Conservation (phyloP, 2,113 vertebrate genomes). For the Anoura caudifer region DNA sequence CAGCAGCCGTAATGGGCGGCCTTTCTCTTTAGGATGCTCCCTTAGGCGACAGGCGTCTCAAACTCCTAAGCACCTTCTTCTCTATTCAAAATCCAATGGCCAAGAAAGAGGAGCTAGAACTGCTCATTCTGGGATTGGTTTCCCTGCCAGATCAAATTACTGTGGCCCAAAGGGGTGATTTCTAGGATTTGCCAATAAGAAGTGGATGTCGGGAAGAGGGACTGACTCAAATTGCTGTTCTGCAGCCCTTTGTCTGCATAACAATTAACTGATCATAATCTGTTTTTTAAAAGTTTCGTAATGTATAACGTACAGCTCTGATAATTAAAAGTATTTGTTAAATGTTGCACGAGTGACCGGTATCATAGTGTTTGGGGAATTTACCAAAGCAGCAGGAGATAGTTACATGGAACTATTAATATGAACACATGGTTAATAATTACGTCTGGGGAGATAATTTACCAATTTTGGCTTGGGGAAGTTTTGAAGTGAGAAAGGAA, state of each 20-base stretch:
- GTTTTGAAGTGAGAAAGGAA: not conserved
- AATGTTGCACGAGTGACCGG: not conserved
- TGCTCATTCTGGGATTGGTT: not conserved
- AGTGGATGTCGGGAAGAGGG: not conserved
- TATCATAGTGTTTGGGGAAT: not conserved
- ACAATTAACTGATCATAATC: not conserved
- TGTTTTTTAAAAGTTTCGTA: not conserved
- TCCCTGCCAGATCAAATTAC: not conserved
- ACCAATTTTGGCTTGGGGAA: not conserved
- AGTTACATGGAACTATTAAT: not conserved
- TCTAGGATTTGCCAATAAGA: not conserved
- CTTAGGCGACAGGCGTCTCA: not conserved
- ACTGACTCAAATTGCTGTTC: not conserved
- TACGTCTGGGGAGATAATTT: not conserved
- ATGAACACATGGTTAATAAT: not conserved
- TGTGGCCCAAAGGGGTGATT: not conserved
- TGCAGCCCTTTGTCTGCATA: not conserved
- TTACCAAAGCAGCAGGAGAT: not conserved
- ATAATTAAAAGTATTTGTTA: not conserved
- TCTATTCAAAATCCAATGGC: not conserved
- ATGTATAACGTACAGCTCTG: not conserved
- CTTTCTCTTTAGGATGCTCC: not conserved
- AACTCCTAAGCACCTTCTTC: not conserved
- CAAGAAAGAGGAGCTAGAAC: not conserved
- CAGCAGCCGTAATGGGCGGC: not conserved